phyloP scores from a whole-genome alignment of 2,797 vertebrate species.

The Novumbra hubbsi region DNA sequence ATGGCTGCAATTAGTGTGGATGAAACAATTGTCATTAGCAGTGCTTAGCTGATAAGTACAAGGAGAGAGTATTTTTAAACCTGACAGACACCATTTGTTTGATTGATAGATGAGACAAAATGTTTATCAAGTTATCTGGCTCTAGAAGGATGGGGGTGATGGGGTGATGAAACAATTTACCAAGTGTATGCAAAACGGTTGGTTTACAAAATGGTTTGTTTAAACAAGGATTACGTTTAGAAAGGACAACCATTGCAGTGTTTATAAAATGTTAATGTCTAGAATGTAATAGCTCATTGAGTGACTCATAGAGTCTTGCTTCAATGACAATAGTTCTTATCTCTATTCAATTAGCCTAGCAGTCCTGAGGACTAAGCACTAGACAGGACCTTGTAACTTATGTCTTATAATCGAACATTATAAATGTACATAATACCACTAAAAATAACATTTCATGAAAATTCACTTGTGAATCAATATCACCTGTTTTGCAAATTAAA shows the following conservation, averaged over 20 bases:
- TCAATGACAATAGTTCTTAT: no score
- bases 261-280: not conserved
- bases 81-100: constrained; percentile 53
- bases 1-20: constrained; percentile 53
- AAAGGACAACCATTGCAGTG: not conserved
- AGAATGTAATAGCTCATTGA: no score
- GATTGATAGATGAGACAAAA: constrained; percentile 56
- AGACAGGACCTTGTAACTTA: no score
- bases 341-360: no score
- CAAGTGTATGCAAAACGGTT: not conserved
- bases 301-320: no score
- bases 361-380: no score
- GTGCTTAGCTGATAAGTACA: constrained; percentile 63
- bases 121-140: constrained; percentile 42
- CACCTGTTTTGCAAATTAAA: no score
- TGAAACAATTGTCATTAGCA: constrained; percentile 70
- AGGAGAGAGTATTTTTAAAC: constrained; percentile 59
- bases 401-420: no score
- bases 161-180: not conserved
- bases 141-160: constrained; percentile 7
- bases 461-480: no score
- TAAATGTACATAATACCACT: no score
- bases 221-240: not conserved
- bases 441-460: no score
- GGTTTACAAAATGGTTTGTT: not conserved